These are phyloP conservation scores for Drosophila mayri DNA, from an alignment of 1,140 invertebrate genomes.

Conservation along the genomic window DNA sequence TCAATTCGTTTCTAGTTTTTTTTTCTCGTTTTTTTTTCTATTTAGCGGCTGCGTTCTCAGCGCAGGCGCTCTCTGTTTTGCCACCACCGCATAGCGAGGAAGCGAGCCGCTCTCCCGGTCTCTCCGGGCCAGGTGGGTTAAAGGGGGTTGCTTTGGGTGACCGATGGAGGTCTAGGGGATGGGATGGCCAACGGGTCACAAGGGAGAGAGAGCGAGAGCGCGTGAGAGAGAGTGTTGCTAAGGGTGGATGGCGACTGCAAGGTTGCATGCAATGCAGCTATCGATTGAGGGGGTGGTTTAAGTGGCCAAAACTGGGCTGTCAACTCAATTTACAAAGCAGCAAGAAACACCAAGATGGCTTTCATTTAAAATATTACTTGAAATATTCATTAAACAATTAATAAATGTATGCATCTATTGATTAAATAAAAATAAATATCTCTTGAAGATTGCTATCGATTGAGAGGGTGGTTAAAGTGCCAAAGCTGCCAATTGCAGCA, in stretches of 20 bases:
- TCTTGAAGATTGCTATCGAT: constrained; percentile 22
- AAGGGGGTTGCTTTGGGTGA: constrained; percentile 18
- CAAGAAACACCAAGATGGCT: neutral
- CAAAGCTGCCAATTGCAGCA: constrained; percentile 35
- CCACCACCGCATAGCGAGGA: constrained; percentile 22
- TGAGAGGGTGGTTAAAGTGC: constrained; percentile 13
- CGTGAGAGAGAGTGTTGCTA: constrained; percentile 7
- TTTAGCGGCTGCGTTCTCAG: constrained; percentile 57
- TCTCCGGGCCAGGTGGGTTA: constrained; percentile 5
- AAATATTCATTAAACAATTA: neutral
- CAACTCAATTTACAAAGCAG: constrained; percentile 14
- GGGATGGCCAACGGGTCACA: constrained; percentile 9
- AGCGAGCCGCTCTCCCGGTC: constrained; percentile 6
- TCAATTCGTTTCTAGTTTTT: constrained; percentile 43
- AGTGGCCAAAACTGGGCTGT: constrained; percentile 41
- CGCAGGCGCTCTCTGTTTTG: constrained; percentile 64
- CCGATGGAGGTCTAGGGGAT: neutral
- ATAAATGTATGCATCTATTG: neutral
- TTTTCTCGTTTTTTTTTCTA: constrained; percentile 15
- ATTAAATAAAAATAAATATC: neutral
- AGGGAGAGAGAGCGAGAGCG: constrained; percentile 11
- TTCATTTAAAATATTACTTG: neutral
- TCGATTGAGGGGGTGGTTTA: constrained; percentile 32
- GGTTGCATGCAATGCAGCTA: constrained; percentile 72
- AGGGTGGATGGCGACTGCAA: constrained; percentile 61